Evolutionary conservation across 2,113 vertebrate species (phyloP), one percentile per base, ranked within the genome.

Genomic region (Phaetusa simplex): DNA sequence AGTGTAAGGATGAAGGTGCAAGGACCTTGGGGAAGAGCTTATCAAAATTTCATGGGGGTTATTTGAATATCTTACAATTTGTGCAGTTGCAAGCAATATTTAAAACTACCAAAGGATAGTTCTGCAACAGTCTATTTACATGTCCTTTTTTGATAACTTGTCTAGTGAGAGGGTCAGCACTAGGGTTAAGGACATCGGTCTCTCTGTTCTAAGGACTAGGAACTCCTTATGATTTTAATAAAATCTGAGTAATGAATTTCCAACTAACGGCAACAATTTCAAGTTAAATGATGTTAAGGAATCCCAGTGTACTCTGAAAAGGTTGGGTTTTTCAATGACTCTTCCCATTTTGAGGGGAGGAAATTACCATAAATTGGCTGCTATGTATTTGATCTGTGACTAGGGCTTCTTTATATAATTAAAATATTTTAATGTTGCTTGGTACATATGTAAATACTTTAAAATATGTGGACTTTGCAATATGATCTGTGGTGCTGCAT

Each of bases 1-100:
- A 98, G 93, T 95, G 82, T 95, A 93, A 96, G 93, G 88, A 82
- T 88, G 92, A 95, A 97, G 96, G 89, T 97, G 94, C 95, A 95
- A 96, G 95, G 97, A 97, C 90, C 95, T 97, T 96, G 94, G 97
- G 97, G 97, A 95, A 96, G 94, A 97, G 93, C 95, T 98, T 96
- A 98, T 93, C 96, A 97, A 95, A 94, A 97, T 98, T 97, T 97
- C 91, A 94, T 97, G 81, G 85, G 66, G 77, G 53, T 94, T 91
- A 91, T 97, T 97, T 94, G 69, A 93, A 69, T 97, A 93, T 95
- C 90, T 97, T 91, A 76, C 43, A 49, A 38, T 95, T 96, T 96
- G 69, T 97, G 97, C 92, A 67, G 82, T 91, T 96, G 49, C 91
- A 90, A 87, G 78, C 82, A 94, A 36, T 94, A 97, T 93, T 90